A percentile compares a stretch with the other conserved stretches of the same genome.
Conservation (phyloP, 2,888 invertebrate genomes). For the Acanthacorydalis orientalis region DNA sequence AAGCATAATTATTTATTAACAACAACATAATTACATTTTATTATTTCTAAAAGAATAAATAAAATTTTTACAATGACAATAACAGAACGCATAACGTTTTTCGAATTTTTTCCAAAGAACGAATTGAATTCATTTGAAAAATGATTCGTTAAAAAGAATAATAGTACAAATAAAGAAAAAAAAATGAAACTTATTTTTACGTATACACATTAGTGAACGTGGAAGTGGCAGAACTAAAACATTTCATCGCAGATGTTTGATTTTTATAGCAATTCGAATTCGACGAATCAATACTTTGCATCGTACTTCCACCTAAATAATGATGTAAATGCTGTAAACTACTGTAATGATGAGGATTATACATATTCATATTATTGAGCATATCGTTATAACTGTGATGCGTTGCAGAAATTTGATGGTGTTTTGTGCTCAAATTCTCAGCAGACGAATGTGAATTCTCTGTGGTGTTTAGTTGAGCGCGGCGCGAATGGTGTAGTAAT, state of each 20-base stretch:
- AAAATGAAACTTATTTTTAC: neutral
- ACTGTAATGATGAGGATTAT: slow-evolving; percentile 4
- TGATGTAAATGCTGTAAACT: slow-evolving; percentile 7
- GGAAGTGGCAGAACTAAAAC: neutral
- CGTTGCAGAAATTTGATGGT: slow-evolving; percentile 15
- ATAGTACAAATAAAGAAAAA: too few relatives aligned
- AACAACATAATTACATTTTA: too few relatives aligned
- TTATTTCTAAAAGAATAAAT: too few relatives aligned
- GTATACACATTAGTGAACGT: slow-evolving; percentile 1
- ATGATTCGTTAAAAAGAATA: too few relatives aligned
- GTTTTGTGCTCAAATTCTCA: slow-evolving; percentile 22
- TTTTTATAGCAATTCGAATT: slow-evolving; percentile 1
- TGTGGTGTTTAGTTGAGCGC: slow-evolving; percentile 7
- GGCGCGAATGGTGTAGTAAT: slow-evolving; percentile 7
- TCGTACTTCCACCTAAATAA: slow-evolving; percentile 4
- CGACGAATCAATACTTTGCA: neutral
- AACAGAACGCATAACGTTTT: too few relatives aligned
- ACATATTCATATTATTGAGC: slow-evolving; percentile 18
- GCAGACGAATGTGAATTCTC: slow-evolving; percentile 16
- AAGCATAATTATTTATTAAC: too few relatives aligned
- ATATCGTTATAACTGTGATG: slow-evolving; percentile 23
- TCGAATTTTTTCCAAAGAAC: too few relatives aligned
- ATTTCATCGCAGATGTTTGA: slow-evolving; percentile 2
- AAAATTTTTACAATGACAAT: too few relatives aligned
- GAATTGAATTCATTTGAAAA: too few relatives aligned